Base-by-base conservation (phyloP, 2,797 vertebrate species). In the Molossus molossus region DNA sequence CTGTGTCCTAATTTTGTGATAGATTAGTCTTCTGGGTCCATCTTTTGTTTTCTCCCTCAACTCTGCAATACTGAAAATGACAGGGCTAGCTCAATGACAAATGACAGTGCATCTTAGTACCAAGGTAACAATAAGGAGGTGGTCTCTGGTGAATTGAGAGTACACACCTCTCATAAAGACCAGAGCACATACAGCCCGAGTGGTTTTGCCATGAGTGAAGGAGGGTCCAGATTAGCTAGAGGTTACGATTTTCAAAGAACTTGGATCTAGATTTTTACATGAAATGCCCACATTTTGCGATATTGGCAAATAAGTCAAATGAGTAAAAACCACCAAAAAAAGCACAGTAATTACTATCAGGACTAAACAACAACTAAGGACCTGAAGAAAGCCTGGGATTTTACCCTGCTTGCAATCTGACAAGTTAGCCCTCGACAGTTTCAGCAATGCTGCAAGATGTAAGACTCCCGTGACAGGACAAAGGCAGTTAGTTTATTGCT, bases 1-100 rank as follows among this genome's bases (percentile, higher is more conserved):
- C 27, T 94, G 53, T 96, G 82, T 90, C 70, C 53, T 95, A 95
- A 83, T 95, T 96, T 85, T 94, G 55, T 94, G 76, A 90, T 50
- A 50, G 58, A 57, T 9, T 94, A 25, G 27, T 95, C 94, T 65
- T 90, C 91, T 89, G 79, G 72, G 75, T 37, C 40, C n/a, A 18
- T 65, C 64, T 97, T 95, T 97, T 93, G 64, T 91, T 91, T 94
- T 81, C n/a, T 73, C n/a, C 13, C 29, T 86, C 50, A 89, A n/a
- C 60, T 97, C 75, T 80, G 23, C 37, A 89, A 62, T 67, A 72
- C 14, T 37, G 57, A 94, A 45, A 94, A 85, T 50, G 90, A 64
- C 29, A 95, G 64, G 18, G 7, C 9, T 92, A 87, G 18, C 13
- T 72, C 23, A 86, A 3, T 58, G 58, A 80, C 53, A 83, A 93